Percentiles rank a stretch among this genome's conserved stretches.
phyloP scores from a whole-genome alignment of 2,888 invertebrate species.

The Muscina levida region DNA sequence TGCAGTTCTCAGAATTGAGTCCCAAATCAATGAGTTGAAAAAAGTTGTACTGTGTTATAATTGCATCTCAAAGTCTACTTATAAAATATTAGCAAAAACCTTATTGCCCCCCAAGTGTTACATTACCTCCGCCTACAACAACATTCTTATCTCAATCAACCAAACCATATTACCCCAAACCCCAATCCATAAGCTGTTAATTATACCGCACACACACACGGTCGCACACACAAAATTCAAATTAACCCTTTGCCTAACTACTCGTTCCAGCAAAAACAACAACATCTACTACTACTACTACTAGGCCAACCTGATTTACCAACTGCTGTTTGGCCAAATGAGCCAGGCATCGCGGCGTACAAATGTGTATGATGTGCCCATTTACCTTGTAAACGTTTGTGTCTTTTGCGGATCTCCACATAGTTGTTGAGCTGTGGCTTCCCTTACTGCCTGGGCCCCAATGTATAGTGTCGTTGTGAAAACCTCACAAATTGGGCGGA shows the following conservation, averaged over 20 bases:
- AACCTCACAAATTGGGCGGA: slow-evolving; percentile 58
- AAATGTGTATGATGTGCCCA: neutral
- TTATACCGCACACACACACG: slow-evolving; percentile 61
- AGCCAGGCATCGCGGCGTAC: neutral
- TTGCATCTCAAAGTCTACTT: too few relatives aligned
- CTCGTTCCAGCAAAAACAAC: too few relatives aligned
- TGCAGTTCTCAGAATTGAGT: too few relatives aligned
- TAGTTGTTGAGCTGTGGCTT: slow-evolving; percentile 76
- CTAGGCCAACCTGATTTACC: slow-evolving; percentile 31
- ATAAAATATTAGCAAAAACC: too few relatives aligned
- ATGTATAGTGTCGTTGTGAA: too few relatives aligned
- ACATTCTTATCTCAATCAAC: too few relatives aligned
- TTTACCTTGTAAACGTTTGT: slow-evolving; percentile 37
- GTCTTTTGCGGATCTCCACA: slow-evolving; percentile 75
- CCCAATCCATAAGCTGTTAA: slow-evolving; percentile 33
- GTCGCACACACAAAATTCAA: slow-evolving; percentile 15
- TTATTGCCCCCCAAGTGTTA: too few relatives aligned
- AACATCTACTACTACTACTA: too few relatives aligned
- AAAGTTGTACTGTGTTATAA: too few relatives aligned
- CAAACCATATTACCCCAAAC: too few relatives aligned
- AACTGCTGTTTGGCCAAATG: neutral
- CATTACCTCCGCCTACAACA: too few relatives aligned
- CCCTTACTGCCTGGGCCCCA: slow-evolving; percentile 67
- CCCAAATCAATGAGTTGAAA: too few relatives aligned
- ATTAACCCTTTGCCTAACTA: slow-evolving; percentile 16